Percentiles rank a stretch among this genome's conserved stretches.
These are phyloP conservation scores for Cerastis leucographa DNA, from an alignment of 2,888 invertebrate species.

Conservation along the genomic window DNA sequence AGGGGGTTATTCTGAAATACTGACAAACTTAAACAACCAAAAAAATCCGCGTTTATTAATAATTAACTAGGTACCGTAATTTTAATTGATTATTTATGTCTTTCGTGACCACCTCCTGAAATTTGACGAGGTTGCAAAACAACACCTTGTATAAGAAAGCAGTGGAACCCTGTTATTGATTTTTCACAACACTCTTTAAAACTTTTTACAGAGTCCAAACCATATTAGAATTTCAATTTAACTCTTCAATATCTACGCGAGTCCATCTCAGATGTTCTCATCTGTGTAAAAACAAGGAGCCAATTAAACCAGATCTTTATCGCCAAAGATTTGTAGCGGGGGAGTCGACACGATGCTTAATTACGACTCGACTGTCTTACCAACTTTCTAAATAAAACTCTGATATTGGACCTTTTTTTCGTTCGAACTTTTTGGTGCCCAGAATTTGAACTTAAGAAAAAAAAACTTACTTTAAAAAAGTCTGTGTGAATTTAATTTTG, in stretches of 20 bases:
- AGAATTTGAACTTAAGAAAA: slow-evolving; percentile 19
- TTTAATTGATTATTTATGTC: too few relatives aligned
- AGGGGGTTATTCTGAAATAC: too few relatives aligned
- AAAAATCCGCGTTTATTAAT: too few relatives aligned
- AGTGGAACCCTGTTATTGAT: not conserved
- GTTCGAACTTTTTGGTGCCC: slow-evolving; percentile 42
- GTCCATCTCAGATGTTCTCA: slow-evolving; percentile 50
- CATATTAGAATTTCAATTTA: slow-evolving; percentile 24
- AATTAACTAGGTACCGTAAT: too few relatives aligned
- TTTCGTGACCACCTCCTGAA: too few relatives aligned
- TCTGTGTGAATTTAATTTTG: slow-evolving; percentile 27
- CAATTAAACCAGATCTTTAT: slow-evolving; percentile 70
- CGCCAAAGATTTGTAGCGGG: slow-evolving; percentile 67
- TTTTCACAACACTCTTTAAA: not conserved
- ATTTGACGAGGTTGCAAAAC: too few relatives aligned
- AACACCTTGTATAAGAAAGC: too few relatives aligned
- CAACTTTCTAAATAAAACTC: slow-evolving; percentile 62
- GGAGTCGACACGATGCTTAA: slow-evolving; percentile 54
- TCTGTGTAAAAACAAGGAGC: slow-evolving; percentile 69
- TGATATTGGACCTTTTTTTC: slow-evolving; percentile 47
- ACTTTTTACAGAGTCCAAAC: not conserved
- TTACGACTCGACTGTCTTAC: slow-evolving; percentile 55
- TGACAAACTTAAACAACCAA: too few relatives aligned
- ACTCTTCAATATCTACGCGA: slow-evolving; percentile 19
- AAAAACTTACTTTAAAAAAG: slow-evolving; percentile 14